Evolutionary conservation across 2,113 vertebrate species (phyloP).

Genomic region (Odobenus rosmarus): DNA sequence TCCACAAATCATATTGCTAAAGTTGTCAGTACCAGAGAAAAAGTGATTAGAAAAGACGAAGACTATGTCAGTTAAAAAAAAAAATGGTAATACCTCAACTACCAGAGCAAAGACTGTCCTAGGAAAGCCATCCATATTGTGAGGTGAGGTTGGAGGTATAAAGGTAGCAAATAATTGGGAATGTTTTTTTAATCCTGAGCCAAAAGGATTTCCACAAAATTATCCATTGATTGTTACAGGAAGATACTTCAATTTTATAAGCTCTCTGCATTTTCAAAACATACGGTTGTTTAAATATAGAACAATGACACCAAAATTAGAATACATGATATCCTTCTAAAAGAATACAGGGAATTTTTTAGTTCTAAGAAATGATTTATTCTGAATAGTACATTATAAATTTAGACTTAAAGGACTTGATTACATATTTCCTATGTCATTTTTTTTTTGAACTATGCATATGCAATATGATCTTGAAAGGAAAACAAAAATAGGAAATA

Average conservation of each 20-base stretch:
- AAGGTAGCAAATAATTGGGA: not conserved
- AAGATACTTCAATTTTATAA: not conserved
- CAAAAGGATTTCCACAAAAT: not conserved
- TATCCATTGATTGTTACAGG: not conserved
- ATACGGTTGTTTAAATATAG: not conserved
- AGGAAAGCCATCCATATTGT: not conserved
- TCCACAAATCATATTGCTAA: slow-evolving; percentile 10
- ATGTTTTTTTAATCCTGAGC: not conserved
- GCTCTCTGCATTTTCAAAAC: slow-evolving; percentile 5
- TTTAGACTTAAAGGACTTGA: not conserved
- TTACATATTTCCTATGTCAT: not conserved
- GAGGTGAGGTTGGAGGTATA: not conserved
- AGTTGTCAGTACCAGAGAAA: not conserved
- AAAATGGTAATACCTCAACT: not conserved
- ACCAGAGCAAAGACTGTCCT: not conserved
- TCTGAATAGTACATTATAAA: not conserved
- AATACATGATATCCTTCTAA: slow-evolving; percentile 23
- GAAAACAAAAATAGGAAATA: slow-evolving; percentile 11
- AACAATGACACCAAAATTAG: slow-evolving; percentile 27
- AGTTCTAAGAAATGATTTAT: not conserved
- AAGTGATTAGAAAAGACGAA: slow-evolving; percentile 14
- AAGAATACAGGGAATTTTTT: slow-evolving; percentile 11
- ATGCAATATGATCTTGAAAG: not conserved
- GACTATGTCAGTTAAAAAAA: not conserved
- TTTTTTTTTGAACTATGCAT: slow-evolving; percentile 1